phyloP scores from a whole-genome alignment of 2,888 invertebrate genomes.

The Acanthosepion esculentum region DNA sequence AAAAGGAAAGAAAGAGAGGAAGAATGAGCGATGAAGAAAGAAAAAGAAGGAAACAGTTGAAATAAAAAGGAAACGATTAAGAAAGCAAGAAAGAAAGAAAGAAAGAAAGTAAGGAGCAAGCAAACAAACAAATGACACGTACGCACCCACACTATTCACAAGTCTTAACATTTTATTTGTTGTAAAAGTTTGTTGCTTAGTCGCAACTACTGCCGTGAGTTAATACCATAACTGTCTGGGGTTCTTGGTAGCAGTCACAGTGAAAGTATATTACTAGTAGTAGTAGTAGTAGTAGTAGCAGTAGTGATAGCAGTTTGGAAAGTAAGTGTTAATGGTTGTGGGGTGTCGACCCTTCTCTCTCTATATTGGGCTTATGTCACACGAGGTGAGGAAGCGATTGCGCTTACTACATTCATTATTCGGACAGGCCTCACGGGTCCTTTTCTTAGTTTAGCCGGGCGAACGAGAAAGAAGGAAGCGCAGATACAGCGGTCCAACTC shows the following conservation, averaged over 20 bases:
- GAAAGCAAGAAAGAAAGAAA: background rate
- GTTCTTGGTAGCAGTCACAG: too few species aligned
- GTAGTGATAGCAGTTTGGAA: background rate
- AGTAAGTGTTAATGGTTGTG: slow-evolving; percentile 11
- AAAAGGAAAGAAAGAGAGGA: too few species aligned
- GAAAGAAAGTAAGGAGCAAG: background rate
- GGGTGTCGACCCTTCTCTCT: background rate
- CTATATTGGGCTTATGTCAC: background rate
- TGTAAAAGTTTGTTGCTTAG: background rate
- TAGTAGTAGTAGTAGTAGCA: background rate
- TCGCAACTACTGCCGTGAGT: background rate
- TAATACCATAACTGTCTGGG: background rate
- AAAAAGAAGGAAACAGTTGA: background rate
- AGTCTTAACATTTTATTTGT: background rate
- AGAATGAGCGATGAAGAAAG: background rate
- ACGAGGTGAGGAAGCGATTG: background rate
- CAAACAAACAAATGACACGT: background rate
- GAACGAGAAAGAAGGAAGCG: background rate
- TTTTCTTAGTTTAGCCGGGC: slow-evolving; percentile 21
- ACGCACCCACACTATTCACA: background rate
- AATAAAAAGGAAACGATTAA: background rate
- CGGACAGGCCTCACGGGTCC: background rate
- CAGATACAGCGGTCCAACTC: background rate
- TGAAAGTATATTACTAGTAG: background rate
- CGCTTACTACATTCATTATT: background rate